Evolutionary conservation across 2,113 vertebrate species (phyloP).

Genomic region (Dipodomys spectabilis): DNA sequence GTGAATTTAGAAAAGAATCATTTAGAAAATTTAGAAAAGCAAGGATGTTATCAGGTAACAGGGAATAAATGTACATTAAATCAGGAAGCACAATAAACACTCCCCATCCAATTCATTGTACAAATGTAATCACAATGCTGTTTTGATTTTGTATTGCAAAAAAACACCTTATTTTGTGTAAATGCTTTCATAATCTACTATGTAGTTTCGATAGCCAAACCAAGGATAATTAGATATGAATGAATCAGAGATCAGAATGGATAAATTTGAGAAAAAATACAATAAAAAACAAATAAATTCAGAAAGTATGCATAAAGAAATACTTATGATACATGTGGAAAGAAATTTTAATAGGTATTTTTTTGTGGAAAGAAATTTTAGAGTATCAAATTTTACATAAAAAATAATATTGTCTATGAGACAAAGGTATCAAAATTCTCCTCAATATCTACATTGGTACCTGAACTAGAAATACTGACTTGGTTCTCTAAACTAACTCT

Average conservation of each 20-base stretch:
- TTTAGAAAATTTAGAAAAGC: no score
- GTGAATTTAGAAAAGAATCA: not conserved
- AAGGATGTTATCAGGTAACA: not conserved
- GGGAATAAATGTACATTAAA: not conserved
- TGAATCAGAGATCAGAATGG: conserved; percentile 31
- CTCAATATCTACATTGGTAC: not conserved
- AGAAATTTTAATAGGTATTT: no score
- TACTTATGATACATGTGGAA: not conserved
- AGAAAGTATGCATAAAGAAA: not conserved
- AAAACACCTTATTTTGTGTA: conserved; percentile 4
- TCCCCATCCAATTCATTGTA: not conserved
- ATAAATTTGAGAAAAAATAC: conserved; percentile 14
- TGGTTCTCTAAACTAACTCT: not conserved
- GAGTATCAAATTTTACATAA: not conserved
- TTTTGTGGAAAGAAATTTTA: not conserved
- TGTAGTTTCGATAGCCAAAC: not conserved
- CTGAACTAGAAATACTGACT: not conserved
- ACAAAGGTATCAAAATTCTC: not conserved
- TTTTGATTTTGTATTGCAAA: conserved; percentile 22
- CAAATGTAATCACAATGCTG: not conserved
- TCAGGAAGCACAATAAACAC: not conserved
- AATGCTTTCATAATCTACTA: not conserved
- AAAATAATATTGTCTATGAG: not conserved
- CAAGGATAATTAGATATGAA: conserved; percentile 42
- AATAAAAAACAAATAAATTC: conserved; percentile 50